Percentiles rank a stretch among this genome's conserved stretches.
Evolutionary conservation across 2,113 vertebrate genomes (phyloP).

Genomic region (Sphyrna mokarran): DNA sequence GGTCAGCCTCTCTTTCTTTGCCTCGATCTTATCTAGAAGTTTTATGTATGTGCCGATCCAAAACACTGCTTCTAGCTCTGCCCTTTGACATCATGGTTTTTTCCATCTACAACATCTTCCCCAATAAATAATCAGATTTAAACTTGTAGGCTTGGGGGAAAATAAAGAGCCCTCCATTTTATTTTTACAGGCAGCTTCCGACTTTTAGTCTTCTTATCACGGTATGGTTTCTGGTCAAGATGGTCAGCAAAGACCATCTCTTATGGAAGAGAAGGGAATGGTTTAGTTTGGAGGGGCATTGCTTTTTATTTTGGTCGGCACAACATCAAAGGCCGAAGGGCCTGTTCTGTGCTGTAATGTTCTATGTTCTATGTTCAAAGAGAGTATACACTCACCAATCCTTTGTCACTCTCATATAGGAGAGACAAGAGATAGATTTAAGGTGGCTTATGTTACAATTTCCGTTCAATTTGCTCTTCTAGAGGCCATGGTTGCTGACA

Average conservation of each 20-base stretch:
- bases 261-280: too few relatives aligned
- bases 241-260: too few relatives aligned
- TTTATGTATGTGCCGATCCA: neutral
- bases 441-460: neutral
- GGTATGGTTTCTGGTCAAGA: neutral
- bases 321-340: too few relatives aligned
- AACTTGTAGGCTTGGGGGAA: neutral
- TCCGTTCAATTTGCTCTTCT: neutral
- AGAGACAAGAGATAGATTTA: neutral
- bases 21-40: too few relatives aligned
- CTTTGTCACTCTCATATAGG: neutral
- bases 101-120: neutral
- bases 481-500: neutral
- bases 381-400: too few relatives aligned
- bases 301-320: too few relatives aligned
- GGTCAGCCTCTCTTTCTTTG: neutral
- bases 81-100: neutral
- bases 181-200: neutral
- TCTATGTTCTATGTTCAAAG: too few relatives aligned
- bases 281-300: too few relatives aligned
- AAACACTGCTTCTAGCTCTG: neutral
- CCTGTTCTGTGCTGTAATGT: too few relatives aligned
- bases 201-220: neutral
- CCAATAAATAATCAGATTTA: neutral
- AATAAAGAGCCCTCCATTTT: neutral